These are phyloP conservation scores for Ophion obscuratus DNA, from an alignment of 2,888 invertebrate genomes.

Conservation along the genomic window DNA sequence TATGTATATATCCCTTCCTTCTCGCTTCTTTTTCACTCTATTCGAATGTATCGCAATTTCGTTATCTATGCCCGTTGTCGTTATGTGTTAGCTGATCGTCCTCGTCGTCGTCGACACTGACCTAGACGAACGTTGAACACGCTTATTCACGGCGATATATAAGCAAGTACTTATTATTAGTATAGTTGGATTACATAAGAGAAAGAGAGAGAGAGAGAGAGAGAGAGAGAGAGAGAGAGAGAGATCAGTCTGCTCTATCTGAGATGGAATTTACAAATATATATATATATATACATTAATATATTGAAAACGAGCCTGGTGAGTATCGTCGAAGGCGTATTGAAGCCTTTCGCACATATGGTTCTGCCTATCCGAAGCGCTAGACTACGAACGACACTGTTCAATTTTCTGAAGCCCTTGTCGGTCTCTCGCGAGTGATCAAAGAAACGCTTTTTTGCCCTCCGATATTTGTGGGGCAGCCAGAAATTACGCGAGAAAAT, in stretches of 20 bases:
- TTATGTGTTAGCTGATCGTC: conserved; percentile 42
- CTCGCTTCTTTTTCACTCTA: conserved; percentile 18
- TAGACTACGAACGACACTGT: too few relatives aligned
- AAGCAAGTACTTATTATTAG: conserved; percentile 37
- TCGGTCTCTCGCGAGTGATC: too few relatives aligned
- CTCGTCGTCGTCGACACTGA: conserved; percentile 63
- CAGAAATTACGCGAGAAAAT: too few relatives aligned
- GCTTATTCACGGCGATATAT: conserved; percentile 25
- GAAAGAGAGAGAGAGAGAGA: conserved; percentile 10
- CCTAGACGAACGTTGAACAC: conserved; percentile 59
- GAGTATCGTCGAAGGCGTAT: too few relatives aligned
- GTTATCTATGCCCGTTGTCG: conserved; percentile 51
- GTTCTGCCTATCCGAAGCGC: too few relatives aligned
- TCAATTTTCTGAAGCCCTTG: too few relatives aligned
- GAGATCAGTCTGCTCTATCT: conserved; percentile 24
- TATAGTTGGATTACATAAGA: conserved; percentile 49
- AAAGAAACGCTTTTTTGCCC: too few relatives aligned
- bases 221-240: too few relatives aligned
- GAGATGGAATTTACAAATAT: conserved; percentile 22
- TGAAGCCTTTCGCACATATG: too few relatives aligned
- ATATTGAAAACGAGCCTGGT: too few relatives aligned
- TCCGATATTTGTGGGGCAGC: too few relatives aligned
- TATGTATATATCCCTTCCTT: background rate
- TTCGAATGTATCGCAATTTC: conserved; percentile 56
- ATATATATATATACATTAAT: background rate